Percentiles rank a stretch among this genome's conserved stretches.
phyloP scores from a whole-genome alignment of 2,113 vertebrate species.

The Saccopteryx bilineata region DNA sequence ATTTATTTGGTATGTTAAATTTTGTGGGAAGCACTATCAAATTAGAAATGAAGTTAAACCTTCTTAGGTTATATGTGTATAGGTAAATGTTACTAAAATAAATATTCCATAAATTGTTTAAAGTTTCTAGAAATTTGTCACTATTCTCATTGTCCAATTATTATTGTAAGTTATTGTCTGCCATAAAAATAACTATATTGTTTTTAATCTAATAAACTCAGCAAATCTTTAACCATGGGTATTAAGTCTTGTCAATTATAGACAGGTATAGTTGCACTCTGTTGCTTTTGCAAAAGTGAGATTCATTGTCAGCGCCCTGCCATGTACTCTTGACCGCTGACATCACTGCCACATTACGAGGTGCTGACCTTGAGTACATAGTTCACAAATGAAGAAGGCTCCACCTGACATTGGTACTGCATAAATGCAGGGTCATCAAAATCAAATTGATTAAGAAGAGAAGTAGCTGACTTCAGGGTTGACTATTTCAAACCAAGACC shows the following conservation, averaged over 20 bases:
- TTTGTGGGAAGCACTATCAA: neutral
- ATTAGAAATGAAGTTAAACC: neutral
- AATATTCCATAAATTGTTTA: neutral
- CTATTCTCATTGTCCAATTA: neutral
- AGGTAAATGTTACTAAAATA: neutral
- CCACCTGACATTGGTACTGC: neutral
- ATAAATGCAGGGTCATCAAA: neutral
- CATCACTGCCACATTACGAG: neutral
- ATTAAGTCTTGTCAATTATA: neutral
- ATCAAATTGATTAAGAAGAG: neutral
- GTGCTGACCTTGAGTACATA: neutral
- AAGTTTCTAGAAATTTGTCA: neutral
- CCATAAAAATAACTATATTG: neutral
- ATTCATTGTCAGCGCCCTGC: neutral
- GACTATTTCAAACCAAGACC: neutral
- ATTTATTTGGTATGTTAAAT: neutral
- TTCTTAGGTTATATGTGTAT: neutral
- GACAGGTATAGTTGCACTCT: neutral
- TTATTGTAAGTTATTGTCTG: neutral
- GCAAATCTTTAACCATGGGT: neutral
- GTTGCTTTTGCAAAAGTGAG: neutral
- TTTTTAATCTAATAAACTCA: neutral
- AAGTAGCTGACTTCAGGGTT: neutral
- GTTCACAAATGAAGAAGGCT: neutral
- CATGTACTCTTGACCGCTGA: neutral